Evolutionary conservation across 2,888 invertebrate species (phyloP).

Genomic region (Periphyllus acericola): DNA sequence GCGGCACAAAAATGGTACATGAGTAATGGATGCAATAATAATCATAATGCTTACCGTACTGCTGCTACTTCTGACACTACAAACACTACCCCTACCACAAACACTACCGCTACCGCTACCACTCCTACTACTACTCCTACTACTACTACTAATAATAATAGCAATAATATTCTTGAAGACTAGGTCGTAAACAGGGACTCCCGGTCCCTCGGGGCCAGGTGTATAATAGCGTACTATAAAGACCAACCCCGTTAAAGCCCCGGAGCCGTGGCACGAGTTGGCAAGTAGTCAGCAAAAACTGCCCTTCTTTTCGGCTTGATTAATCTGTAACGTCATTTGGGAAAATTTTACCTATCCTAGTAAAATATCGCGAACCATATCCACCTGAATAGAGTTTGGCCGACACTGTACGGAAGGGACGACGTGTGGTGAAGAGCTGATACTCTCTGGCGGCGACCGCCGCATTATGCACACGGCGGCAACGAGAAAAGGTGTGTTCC

Average conservation of each 20-base stretch:
- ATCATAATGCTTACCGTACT: not conserved
- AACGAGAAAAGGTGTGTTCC: not conserved
- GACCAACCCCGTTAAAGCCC: slow-evolving; percentile 38
- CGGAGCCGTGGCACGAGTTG: slow-evolving; percentile 36
- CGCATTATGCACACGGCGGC: not conserved
- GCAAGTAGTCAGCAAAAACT: slow-evolving; percentile 46
- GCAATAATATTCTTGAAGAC: slow-evolving; percentile 27
- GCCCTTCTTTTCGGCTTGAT: slow-evolving; percentile 34
- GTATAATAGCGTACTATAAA: slow-evolving; percentile 39
- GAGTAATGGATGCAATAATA: slow-evolving; percentile 24
- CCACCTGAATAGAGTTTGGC: not conserved
- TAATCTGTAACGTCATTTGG: slow-evolving; percentile 54
- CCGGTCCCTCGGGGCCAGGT: not conserved
- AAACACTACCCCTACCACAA: no score
- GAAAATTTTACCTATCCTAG: slow-evolving; percentile 40
- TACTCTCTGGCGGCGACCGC: not conserved
- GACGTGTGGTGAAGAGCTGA: not conserved
- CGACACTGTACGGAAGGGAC: not conserved
- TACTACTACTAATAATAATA: not conserved
- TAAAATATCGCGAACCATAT: slow-evolving; percentile 8
- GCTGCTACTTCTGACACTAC: not conserved
- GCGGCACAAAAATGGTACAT: not conserved
- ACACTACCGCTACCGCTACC: no score
- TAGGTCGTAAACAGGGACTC: slow-evolving; percentile 4
- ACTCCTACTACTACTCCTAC: not conserved